Base-by-base conservation (phyloP, 2,113 vertebrate genomes). In the Sinocyclocheilus rhinocerous region DNA sequence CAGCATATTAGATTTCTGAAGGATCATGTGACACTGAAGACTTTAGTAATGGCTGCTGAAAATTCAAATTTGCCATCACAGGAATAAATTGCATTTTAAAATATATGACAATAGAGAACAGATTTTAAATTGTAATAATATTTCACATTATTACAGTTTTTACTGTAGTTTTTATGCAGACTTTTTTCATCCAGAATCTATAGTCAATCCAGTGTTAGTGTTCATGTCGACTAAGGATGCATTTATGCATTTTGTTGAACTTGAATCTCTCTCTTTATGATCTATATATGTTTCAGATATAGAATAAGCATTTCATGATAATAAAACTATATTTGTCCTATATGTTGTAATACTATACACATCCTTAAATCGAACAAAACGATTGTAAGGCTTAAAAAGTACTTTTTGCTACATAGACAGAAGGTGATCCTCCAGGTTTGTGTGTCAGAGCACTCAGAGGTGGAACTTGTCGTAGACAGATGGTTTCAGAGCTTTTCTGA, bases 401-500 rank as follows among this genome's bases (percentile, higher is more conserved):
- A 5, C 3, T 18, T 76, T 76, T 48, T 1, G 12, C 42, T 29
- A 18, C 48, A 52, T 76, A 76, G n/a, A 26, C 42, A 36, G 9
- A 76, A 7, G 12, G 26, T 33, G 48, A 42, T 22, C 55, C 33
- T 61, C 33, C 29, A 39, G 36, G 59, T 81, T 45, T 45, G 78
- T 63, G 22, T 81, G 33, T 65, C 22, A 65, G 33, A 29, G 78
- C 57, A 81, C 12, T 65, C 36, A 69, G 80, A 67, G 39, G 39
- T 29, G n/a, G 61, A 65, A 69, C 24, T 76, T 50, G 13, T 18
- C 75, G 3, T 76, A 29, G 81, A 61, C 33, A 9, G 69, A 61
- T 42, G 36, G 72, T 39, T 76, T 72, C 8, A n/a, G 83, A 84
- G 36, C n/a, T 86, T 63, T 81, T 36, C 70, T 22, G 18, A 33